Evolutionary conservation across 2,888 invertebrate species (phyloP), one percentile per base, ranked within the genome.

Genomic region (Griposia aprilina): DNA sequence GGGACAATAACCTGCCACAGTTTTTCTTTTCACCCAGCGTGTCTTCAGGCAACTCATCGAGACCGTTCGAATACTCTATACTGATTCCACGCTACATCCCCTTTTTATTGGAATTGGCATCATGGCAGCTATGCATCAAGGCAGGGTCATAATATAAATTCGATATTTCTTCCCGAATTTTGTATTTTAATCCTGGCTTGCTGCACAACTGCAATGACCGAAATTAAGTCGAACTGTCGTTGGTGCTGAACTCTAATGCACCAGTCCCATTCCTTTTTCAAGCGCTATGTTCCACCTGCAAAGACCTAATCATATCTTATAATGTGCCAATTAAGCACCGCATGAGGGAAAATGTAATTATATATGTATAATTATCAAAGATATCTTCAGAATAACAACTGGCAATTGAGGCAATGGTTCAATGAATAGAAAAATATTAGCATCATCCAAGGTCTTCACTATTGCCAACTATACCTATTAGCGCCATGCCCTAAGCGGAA

Each of bases 401-500:
- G 17, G 62, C 52, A 65, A 75, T 48, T 36, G 23, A 62, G 41
- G 26, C 41, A 57, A 30, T 50, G 8, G 52, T 59, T 36, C 20
- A 73, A 66, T 36, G 15, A 66, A 71, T 45, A 17, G 20, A 48
- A 72, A 50, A 36, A 7, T 20, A 80, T n/a, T 30, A 62, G 10
- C 69, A 55, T 17, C 26, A 41, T 45, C n/a, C 62, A 70, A 62
- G 66, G 62, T 45, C 17, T 48, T 36, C 4, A 5, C 17, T n/a
- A n/a, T 26, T 66, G 17, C 2, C 41, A 67, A 55, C 23, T 65
- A 5, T 41, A 41, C n/a, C 41, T 45, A 65, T 71, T 83, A 81
- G 78, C 85, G 82, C 74, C 62, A 69, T 45, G 23, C 10, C 48
- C 0, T 26, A 17, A 0, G 20, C 41, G 72, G 41, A 26, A 52